Percentiles rank a stretch among this genome's conserved stretches.
Evolutionary conservation across 2,113 vertebrate species (phyloP).

Genomic region (Pseudorhombus dupliciocellatus): DNA sequence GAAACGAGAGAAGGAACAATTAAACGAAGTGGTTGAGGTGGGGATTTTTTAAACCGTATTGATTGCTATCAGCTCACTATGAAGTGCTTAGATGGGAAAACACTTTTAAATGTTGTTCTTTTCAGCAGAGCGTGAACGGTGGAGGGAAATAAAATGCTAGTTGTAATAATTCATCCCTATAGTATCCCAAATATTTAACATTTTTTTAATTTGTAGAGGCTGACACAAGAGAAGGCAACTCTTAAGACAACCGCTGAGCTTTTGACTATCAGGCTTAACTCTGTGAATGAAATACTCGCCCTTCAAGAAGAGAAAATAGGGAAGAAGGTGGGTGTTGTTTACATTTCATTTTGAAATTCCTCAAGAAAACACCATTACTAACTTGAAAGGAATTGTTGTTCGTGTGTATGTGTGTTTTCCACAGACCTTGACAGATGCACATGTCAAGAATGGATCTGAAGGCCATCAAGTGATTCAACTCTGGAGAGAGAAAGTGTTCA

Average conservation of each 20-base stretch:
- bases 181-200: neutral
- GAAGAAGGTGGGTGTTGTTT: slow-evolving; percentile 62
- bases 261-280: slow-evolving; percentile 78
- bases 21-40: slow-evolving; percentile 76
- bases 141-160: neutral
- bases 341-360: neutral
- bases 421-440: slow-evolving; percentile 61
- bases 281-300: slow-evolving; percentile 79
- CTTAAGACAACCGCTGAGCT: slow-evolving; percentile 78
- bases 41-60: slow-evolving; percentile 50
- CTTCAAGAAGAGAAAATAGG: slow-evolving; percentile 80
- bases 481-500: slow-evolving; percentile 84
- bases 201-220: slow-evolving; percentile 59
- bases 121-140: neutral
- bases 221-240: slow-evolving; percentile 78
- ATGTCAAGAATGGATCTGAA: slow-evolving; percentile 48
- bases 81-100: slow-evolving; percentile 33
- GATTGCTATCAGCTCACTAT: slow-evolving; percentile 53
- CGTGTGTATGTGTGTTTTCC: slow-evolving; percentile 6
- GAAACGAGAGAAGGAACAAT: slow-evolving; percentile 72
- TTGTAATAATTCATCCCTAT: slow-evolving; percentile 11
- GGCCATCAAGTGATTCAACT: slow-evolving; percentile 71
- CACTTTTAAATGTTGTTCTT: slow-evolving; percentile 20
- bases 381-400: neutral
- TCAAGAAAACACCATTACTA: neutral